These are phyloP conservation scores for Heliconius eleuchia DNA, from an alignment of 1,140 invertebrate genomes.

Conservation along the genomic window DNA sequence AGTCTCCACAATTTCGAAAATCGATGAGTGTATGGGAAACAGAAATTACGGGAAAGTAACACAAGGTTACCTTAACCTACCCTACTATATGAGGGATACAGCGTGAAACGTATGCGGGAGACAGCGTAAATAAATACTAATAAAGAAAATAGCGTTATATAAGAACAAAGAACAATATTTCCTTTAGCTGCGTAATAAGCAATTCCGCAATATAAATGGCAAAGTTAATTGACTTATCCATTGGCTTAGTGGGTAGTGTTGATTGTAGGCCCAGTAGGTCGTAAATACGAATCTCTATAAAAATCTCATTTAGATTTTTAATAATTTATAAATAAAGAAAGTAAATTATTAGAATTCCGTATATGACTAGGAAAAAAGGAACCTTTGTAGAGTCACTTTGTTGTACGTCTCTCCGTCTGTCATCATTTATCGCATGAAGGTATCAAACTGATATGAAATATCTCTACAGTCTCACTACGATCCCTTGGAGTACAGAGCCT, in stretches of 20 bases:
- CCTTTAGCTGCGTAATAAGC: background rate
- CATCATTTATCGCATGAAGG: no score
- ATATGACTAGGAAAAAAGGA: no score
- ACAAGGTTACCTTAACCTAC: background rate
- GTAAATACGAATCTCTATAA: background rate
- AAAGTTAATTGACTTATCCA: conserved; percentile 2
- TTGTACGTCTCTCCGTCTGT: no score
- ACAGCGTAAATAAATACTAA: background rate
- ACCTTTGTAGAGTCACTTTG: no score
- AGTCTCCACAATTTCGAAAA: no score
- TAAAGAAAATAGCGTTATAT: no score
- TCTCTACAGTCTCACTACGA: no score
- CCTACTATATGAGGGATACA: background rate
- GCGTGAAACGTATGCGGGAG: background rate
- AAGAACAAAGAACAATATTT: background rate
- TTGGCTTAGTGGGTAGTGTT: background rate
- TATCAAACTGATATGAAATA: no score
- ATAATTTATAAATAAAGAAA: no score
- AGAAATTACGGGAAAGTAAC: background rate
- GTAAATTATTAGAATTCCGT: no score
- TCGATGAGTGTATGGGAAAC: background rate
- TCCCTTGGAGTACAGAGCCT: no score
- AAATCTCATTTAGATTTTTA: no score
- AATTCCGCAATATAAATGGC: background rate
- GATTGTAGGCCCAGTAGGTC: background rate